These are phyloP conservation scores for Ovis canadensis DNA, from an alignment of 2,113 vertebrate species.

Conservation along the genomic window DNA sequence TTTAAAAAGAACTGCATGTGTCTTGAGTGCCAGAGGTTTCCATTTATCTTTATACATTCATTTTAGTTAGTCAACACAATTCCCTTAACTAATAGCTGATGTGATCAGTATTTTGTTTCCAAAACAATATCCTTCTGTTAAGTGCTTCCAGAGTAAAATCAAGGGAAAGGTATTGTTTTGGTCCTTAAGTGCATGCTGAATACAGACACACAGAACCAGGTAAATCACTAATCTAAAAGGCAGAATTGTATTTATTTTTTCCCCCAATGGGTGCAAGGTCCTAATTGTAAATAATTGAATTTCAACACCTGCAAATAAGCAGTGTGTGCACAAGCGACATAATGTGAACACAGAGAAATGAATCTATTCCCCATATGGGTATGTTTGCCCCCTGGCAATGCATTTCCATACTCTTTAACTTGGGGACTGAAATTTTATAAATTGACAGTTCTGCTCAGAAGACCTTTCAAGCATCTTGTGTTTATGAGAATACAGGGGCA, in stretches of 20 bases:
- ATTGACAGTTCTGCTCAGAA: constrained; percentile 74
- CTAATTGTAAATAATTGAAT: constrained; percentile 78
- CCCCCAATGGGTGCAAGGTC: constrained; percentile 71
- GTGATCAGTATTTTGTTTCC: constrained; percentile 65
- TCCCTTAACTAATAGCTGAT: constrained; percentile 59
- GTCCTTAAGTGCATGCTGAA: constrained; percentile 20
- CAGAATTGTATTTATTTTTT: constrained; percentile 67
- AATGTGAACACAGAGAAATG: constrained; percentile 66
- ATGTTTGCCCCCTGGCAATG: constrained; percentile 58
- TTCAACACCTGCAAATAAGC: constrained; percentile 77
- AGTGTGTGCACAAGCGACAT: constrained; percentile 54
- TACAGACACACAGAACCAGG: background rate
- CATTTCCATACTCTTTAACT: constrained; percentile 67
- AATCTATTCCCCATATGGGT: constrained; percentile 52
- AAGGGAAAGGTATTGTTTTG: constrained; percentile 47
- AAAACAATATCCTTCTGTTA: constrained; percentile 61
- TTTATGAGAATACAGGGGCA: constrained; percentile 67
- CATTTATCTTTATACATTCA: constrained; percentile 66
- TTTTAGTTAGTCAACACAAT: constrained; percentile 79
- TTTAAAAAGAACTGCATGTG: constrained; percentile 44
- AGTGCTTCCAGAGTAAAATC: constrained; percentile 46
- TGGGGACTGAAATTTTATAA: constrained; percentile 73
- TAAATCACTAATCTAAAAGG: constrained; percentile 67
- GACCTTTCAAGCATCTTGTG: constrained; percentile 71
- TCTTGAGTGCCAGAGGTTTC: constrained; percentile 70